Conservation (phyloP, 2,113 vertebrate species). For the Mastomys coucha region DNA sequence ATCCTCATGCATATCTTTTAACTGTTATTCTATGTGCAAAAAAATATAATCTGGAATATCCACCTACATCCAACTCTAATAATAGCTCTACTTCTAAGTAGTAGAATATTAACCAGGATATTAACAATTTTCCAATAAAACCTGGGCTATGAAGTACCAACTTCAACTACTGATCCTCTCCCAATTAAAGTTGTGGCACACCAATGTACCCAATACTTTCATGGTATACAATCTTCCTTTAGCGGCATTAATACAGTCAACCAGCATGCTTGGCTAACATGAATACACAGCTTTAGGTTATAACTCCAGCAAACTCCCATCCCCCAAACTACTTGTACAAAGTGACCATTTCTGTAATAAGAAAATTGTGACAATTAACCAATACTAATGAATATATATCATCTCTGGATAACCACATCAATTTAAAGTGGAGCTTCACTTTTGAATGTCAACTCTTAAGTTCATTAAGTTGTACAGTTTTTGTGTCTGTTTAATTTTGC, state of each 20-base stretch:
- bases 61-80: neutral
- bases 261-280: neutral
- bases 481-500: neutral
- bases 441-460: neutral
- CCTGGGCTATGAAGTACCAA: neutral
- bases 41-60: neutral
- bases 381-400: neutral
- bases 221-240: neutral
- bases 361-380: neutral
- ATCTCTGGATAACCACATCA: neutral
- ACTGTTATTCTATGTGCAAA: neutral
- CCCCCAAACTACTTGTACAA: neutral
- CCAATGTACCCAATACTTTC: neutral
- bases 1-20: neutral
- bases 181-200: neutral
- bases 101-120: neutral
- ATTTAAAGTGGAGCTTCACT: neutral
- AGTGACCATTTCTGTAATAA: neutral
- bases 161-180: neutral
- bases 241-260: neutral
- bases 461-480: neutral
- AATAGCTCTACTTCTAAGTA: slow-evolving; percentile 2
- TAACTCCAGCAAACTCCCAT: neutral
- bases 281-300: neutral
- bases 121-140: neutral